Evolutionary conservation across 2,888 invertebrate species (phyloP).

Genomic region (Cylindroiulus punctatus): DNA sequence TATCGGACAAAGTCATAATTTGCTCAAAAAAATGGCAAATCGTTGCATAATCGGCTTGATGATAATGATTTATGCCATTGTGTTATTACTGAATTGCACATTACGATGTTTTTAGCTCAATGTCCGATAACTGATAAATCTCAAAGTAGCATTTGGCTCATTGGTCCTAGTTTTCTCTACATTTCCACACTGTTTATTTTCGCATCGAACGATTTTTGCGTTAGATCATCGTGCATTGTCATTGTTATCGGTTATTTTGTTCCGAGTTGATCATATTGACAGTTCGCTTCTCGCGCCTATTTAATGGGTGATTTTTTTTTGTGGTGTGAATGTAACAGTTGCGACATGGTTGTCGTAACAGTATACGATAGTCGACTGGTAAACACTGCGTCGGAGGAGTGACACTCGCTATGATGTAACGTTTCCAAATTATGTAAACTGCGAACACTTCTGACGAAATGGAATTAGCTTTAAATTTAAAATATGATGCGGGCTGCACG

Average conservation of each 20-base stretch:
- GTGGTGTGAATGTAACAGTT: not conserved
- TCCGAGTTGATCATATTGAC: not conserved
- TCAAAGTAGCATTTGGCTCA: not conserved
- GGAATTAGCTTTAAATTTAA: not conserved
- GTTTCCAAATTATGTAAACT: not conserved
- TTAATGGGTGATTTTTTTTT: not conserved
- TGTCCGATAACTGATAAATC: not conserved
- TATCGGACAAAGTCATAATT: no score
- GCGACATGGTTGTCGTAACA: not conserved
- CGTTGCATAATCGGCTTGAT: not conserved
- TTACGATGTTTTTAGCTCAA: not conserved
- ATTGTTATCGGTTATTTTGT: not conserved
- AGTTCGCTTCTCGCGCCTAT: not conserved
- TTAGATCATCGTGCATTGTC: not conserved
- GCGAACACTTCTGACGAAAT: not conserved
- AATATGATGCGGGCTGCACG: not conserved
- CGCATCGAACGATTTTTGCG: not conserved
- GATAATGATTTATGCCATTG: not conserved
- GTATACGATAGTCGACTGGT: not conserved
- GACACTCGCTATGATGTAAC: not conserved
- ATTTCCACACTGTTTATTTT: not conserved
- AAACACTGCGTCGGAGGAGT: not conserved
- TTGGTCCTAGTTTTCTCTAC: not conserved
- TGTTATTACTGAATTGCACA: slow-evolving; percentile 4
- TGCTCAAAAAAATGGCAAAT: no score